Evolutionary conservation across 2,113 vertebrate genomes (phyloP).

Genomic region (Cromileptes altivelis): DNA sequence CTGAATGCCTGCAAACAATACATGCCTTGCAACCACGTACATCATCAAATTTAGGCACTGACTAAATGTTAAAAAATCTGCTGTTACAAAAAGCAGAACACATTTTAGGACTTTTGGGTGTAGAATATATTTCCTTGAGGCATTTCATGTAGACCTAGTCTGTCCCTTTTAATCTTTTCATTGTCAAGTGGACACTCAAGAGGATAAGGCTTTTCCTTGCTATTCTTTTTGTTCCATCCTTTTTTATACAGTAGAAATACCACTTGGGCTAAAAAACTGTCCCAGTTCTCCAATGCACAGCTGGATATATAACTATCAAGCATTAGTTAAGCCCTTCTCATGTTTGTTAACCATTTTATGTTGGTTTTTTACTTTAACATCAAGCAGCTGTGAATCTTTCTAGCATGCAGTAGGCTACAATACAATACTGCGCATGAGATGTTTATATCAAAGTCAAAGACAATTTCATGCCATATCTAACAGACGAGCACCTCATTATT

Average conservation of each 20-base stretch:
- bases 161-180: background rate
- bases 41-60: background rate
- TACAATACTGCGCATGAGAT: background rate
- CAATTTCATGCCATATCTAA: conserved; percentile 3
- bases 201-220: background rate
- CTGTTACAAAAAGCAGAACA: background rate
- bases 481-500: background rate
- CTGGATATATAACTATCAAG: background rate
- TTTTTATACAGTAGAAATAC: background rate
- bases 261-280: background rate
- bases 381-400: conserved; percentile 8
- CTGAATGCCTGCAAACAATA: background rate
- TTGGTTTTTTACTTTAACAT: background rate
- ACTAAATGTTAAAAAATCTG: background rate
- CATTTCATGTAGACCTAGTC: background rate
- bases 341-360: background rate
- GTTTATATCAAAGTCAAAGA: conserved; percentile 32
- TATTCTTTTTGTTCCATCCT: background rate
- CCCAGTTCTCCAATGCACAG: background rate
- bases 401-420: too few relatives aligned
- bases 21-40: background rate
- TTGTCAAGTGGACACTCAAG: conserved; percentile 8
- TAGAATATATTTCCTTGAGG: background rate
- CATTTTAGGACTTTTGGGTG: background rate
- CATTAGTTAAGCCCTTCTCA: background rate